Conservation (phyloP, 2,888 invertebrate species). For the Priocnemis perturbator region DNA sequence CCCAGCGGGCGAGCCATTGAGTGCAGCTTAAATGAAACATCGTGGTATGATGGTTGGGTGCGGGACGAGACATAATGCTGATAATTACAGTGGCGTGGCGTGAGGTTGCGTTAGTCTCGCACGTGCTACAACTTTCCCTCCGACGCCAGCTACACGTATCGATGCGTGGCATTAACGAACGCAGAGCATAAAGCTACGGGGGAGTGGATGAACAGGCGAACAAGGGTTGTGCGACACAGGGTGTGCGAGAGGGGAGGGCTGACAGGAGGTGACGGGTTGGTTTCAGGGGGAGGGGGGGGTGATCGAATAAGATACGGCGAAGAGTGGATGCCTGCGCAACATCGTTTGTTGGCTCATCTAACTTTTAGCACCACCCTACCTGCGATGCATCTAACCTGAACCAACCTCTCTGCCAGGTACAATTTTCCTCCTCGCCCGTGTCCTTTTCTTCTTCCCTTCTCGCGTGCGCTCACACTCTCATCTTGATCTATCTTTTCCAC, state of each 20-base stretch:
- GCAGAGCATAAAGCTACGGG: not conserved
- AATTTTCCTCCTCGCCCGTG: conserved; percentile 27
- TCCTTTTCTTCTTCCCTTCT: conserved; percentile 15
- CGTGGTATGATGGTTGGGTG: no score
- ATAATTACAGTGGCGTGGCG: conserved; percentile 52
- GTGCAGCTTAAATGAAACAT: conserved; percentile 48
- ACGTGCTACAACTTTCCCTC: conserved; percentile 44
- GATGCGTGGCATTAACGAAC: conserved; percentile 31
- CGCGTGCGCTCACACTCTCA: not conserved
- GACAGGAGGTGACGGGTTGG: no score
- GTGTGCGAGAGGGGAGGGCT: not conserved
- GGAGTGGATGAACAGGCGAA: conserved; percentile 15
- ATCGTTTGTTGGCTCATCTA: conserved; percentile 37
- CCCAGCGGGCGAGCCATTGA: conserved; percentile 31
- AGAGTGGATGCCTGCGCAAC: conserved; percentile 5
- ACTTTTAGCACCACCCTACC: conserved; percentile 35
- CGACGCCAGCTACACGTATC: conserved; percentile 37
- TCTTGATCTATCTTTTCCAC: conserved; percentile 14
- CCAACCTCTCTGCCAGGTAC: conserved; percentile 26
- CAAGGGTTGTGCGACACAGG: not conserved
- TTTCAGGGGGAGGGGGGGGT: no score
- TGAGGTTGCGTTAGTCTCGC: conserved; percentile 57
- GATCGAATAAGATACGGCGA: not conserved
- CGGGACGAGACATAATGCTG: conserved; percentile 41
- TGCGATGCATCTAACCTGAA: conserved; percentile 20